Evolutionary conservation across 2,113 vertebrate genomes (phyloP).

Genomic region (Syngnathus floridae): DNA sequence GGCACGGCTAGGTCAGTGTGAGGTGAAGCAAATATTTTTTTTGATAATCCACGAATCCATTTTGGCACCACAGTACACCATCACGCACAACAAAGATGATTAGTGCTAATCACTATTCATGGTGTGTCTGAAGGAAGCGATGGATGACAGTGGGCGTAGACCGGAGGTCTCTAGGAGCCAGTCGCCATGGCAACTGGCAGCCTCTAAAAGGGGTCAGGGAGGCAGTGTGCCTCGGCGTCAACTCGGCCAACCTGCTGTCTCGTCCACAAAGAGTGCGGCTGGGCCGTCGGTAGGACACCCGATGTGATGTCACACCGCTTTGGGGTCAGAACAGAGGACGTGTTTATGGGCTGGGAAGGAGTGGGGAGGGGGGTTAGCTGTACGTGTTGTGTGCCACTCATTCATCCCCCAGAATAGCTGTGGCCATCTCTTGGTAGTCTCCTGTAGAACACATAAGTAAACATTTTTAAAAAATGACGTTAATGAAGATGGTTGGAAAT

Average conservation of each 20-base stretch:
- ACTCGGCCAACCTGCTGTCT: conserved; percentile 66
- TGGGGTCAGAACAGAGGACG: background rate
- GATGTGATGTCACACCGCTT: conserved; percentile 3
- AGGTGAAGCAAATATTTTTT: background rate
- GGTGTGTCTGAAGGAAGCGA: conserved; percentile 24
- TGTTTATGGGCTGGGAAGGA: background rate
- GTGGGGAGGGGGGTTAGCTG: background rate
- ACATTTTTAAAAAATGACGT: background rate
- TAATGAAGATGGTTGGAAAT: background rate
- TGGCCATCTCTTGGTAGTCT: background rate
- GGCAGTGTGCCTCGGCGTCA: conserved; percentile 48
- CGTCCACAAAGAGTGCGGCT: conserved; percentile 41
- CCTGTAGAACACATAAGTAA: background rate
- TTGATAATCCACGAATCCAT: background rate
- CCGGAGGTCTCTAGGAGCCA: conserved; percentile 56
- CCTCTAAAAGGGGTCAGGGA: conserved; percentile 47
- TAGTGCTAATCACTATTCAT: conserved; percentile 41
- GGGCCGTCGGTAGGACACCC: conserved; percentile 31
- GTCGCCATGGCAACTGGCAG: conserved; percentile 68
- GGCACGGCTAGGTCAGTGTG: too few relatives aligned
- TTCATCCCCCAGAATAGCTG: background rate
- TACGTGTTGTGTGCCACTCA: background rate
- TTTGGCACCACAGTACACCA: background rate
- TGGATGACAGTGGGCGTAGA: conserved; percentile 20
- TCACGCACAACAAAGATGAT: conserved; percentile 14